Evolutionary conservation across 2,797 vertebrate genomes (phyloP).

Genomic region (Sebastes oblongus): DNA sequence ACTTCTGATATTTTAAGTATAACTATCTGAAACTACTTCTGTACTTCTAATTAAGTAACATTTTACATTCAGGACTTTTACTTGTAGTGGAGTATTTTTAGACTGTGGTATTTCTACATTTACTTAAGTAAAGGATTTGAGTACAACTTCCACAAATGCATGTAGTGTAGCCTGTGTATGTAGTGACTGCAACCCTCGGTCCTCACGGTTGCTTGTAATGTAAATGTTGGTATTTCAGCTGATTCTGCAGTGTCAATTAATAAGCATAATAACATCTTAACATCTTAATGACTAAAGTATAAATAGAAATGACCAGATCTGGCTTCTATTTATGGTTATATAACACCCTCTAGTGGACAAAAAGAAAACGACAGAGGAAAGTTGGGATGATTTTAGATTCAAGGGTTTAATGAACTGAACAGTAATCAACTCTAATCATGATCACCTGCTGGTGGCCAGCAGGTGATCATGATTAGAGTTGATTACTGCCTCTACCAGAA

Average conservation of each 20-base stretch:
- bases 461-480: not conserved
- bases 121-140: too few species aligned
- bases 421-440: not conserved
- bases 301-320: not conserved
- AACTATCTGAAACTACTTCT: too few species aligned
- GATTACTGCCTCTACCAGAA: not conserved
- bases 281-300: not conserved
- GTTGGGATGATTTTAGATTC: accelerated
- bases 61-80: too few species aligned
- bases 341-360: constrained; percentile 42
- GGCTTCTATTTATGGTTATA: constrained; percentile 1
- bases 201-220: not conserved
- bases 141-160: not conserved
- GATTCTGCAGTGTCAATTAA: not conserved
- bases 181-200: not conserved
- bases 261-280: too few species aligned
- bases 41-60: too few species aligned
- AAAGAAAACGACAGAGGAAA: not conserved
- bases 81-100: too few species aligned
- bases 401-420: not conserved
- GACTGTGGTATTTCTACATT: too few species aligned
- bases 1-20: too few species aligned
- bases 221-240: not conserved
- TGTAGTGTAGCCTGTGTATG: not conserved
- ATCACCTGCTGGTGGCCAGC: not conserved